Conservation (phyloP, 2,113 vertebrate genomes). For the Fregata magnificens region DNA sequence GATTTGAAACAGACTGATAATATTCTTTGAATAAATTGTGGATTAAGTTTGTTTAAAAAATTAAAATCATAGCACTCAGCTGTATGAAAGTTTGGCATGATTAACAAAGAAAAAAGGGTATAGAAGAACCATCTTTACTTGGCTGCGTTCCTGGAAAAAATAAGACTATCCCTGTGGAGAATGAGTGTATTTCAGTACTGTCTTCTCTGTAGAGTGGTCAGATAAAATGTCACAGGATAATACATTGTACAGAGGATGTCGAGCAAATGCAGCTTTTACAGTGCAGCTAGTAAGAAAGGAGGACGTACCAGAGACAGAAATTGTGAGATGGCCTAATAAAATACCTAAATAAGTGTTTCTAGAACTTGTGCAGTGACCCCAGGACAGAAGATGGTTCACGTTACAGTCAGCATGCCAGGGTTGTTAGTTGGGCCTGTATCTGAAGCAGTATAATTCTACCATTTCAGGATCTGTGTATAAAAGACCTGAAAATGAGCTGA, state of each 20-base stretch:
- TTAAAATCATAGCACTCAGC: background rate
- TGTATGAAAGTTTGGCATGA: background rate
- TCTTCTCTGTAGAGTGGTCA: background rate
- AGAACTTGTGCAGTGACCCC: background rate
- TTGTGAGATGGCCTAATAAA: background rate
- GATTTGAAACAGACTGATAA: background rate
- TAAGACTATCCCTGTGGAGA: background rate
- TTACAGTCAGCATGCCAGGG: background rate
- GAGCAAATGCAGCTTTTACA: background rate
- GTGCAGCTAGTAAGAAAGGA: background rate
- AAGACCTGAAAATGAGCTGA: background rate
- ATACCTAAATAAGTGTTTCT: background rate
- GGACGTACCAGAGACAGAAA: background rate
- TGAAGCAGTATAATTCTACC: background rate
- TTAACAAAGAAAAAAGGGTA: background rate
- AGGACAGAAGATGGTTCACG: background rate
- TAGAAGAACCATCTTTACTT: background rate
- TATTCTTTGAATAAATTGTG: background rate
- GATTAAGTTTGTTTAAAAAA: background rate
- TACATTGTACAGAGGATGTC: background rate
- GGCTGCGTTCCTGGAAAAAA: background rate
- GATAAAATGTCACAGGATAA: background rate
- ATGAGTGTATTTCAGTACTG: background rate
- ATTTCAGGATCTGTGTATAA: background rate
- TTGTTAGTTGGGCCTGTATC: background rate